Conservation (phyloP, 2,797 vertebrate species). For the Arrhamphus sclerolepis region DNA sequence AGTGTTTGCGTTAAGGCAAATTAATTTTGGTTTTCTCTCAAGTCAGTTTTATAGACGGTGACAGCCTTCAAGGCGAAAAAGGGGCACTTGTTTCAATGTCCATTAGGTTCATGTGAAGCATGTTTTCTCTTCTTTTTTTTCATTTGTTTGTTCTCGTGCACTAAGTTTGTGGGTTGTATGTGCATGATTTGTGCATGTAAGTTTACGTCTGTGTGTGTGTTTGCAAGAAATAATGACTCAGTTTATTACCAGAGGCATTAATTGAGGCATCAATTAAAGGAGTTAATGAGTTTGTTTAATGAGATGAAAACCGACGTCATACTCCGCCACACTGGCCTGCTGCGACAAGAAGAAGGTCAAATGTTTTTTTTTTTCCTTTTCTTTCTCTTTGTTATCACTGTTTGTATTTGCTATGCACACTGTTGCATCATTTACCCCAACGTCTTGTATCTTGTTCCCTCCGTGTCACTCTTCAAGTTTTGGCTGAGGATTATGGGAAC, state of each 20-base stretch:
- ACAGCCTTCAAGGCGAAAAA: background rate
- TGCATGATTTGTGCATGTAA: slow-evolving; percentile 19
- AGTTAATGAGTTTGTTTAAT: slow-evolving; percentile 75
- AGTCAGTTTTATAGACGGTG: slow-evolving; percentile 20
- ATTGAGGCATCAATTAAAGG: slow-evolving; percentile 71
- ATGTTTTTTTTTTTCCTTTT: slow-evolving; percentile 1
- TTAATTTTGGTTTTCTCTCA: slow-evolving; percentile 12
- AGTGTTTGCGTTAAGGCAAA: slow-evolving; percentile 26
- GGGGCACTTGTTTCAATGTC: background rate
- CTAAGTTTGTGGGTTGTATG: background rate
- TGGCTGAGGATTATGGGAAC: too few relatives aligned
- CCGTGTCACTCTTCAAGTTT: too few relatives aligned
- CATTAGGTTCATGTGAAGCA: background rate
- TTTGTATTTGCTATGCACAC: too few relatives aligned
- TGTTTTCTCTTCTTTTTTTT: background rate
- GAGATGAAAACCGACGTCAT: slow-evolving; percentile 72
- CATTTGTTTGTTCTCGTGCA: background rate
- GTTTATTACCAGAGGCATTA: slow-evolving; percentile 58
- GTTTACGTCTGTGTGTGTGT: slow-evolving; percentile 29
- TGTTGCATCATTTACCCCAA: too few relatives aligned
- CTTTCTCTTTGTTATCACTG: background rate
- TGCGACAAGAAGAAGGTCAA: slow-evolving; percentile 53
- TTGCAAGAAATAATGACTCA: slow-evolving; percentile 60
- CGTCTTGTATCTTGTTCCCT: too few relatives aligned
- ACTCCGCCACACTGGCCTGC: slow-evolving; percentile 36